Conservation (phyloP, 2,888 invertebrate species). For the Alloplasta piceator region DNA sequence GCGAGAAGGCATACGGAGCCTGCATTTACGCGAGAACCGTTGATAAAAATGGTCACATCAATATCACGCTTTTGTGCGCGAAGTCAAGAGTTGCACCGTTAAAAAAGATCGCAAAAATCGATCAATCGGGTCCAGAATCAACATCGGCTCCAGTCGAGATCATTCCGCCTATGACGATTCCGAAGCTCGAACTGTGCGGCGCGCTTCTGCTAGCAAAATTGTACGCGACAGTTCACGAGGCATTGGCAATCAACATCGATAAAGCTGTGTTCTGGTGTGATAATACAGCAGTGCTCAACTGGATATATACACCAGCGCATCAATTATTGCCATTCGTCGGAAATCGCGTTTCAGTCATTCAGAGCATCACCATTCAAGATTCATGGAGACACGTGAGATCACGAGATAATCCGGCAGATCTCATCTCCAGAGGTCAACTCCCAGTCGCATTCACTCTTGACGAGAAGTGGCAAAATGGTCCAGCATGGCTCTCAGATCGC, state of each 20-base stretch:
- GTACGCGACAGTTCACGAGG: not conserved
- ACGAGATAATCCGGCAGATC: no score
- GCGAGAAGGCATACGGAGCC: no score
- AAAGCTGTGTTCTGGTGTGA: slow-evolving; percentile 43
- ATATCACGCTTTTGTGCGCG: no score
- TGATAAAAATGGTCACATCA: no score
- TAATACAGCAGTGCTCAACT: slow-evolving; percentile 24
- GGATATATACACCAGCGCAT: slow-evolving; percentile 35
- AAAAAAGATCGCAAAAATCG: no score
- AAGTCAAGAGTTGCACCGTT: not conserved
- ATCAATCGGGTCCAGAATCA: not conserved
- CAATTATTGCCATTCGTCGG: slow-evolving; percentile 39
- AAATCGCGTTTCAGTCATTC: no score
- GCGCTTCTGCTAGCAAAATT: slow-evolving; percentile 5
- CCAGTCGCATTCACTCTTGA: not conserved
- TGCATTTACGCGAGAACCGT: no score
- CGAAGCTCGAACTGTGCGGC: slow-evolving; percentile 12
- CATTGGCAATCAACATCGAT: not conserved
- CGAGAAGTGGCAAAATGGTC: no score
- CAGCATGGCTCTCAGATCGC: no score
- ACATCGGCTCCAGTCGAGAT: not conserved
- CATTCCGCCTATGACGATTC: slow-evolving; percentile 31
- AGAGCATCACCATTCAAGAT: no score
- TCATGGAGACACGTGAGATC: no score
- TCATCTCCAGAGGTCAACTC: slow-evolving; percentile 51